Conservation (phyloP, 2,888 invertebrate species). For the Pinctada fucata region DNA sequence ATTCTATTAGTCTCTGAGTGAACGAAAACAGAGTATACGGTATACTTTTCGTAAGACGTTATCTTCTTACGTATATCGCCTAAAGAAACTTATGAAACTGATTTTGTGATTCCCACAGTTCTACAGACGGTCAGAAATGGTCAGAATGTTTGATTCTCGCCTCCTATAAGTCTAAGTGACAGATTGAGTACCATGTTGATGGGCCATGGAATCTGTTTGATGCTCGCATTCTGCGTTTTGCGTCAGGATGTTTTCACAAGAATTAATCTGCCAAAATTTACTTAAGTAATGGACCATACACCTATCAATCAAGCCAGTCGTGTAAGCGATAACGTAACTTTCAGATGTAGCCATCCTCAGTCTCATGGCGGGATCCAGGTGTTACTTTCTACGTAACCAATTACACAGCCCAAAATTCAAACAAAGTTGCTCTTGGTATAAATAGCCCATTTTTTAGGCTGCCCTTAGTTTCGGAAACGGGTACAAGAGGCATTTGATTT, state of each 20-base stretch:
- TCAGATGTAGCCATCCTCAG: background rate
- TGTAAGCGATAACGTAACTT: background rate
- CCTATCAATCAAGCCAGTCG: background rate
- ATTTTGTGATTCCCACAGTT: background rate
- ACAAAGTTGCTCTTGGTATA: background rate
- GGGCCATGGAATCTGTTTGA: background rate
- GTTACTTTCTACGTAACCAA: background rate
- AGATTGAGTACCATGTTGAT: background rate
- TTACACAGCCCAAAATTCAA: background rate
- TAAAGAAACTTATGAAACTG: too few relatives aligned
- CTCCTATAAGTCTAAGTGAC: background rate
- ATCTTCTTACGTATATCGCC: too few relatives aligned
- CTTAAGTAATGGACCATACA: slow-evolving; percentile 17
- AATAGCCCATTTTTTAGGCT: background rate
- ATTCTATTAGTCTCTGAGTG: too few relatives aligned
- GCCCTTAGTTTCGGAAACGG: too few relatives aligned
- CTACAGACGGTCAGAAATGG: background rate
- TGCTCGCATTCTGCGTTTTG: background rate
- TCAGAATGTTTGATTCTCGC: background rate
- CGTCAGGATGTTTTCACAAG: slow-evolving; percentile 19
- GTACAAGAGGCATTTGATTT: too few relatives aligned
- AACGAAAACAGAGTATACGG: too few relatives aligned
- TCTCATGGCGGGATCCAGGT: background rate
- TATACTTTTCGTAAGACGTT: too few relatives aligned
- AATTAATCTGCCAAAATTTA: slow-evolving; percentile 20